Base-by-base conservation (phyloP, 35 echinoderm and acorn worm species). In the Holothuria glaberrima region DNA sequence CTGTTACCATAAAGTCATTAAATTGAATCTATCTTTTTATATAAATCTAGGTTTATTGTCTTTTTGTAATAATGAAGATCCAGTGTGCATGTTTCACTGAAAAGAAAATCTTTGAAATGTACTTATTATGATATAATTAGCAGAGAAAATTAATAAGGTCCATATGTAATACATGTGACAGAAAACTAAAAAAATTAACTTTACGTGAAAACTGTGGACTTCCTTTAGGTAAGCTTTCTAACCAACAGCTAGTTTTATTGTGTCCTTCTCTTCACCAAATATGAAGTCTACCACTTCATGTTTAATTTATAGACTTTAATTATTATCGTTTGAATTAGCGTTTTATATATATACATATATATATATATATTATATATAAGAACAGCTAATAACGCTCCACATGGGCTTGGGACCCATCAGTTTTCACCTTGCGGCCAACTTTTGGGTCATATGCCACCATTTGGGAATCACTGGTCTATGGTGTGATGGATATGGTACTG, bases 131-230 rank as follows among this genome's bases (percentile, higher is more conserved):
- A 65, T 65, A 65, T 65, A 65, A 65, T 65, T 65, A 65, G 17
- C 62, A 65, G 62, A 65, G 62, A 65, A 65, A 65, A 65, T 65
- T 65, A 65, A 65, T 1, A 16, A 65, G 62, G 21, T 65, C 62
- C 62, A 65, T 16, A 65, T 65, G 62, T 65, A 9, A 65, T 16
- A 65, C 62, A 65, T 28, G 13, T 65, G 62, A 65, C 62, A 9
- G 2, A 65, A 65, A 65, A 65, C 28, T 9, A 65, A 0, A 20
- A 65, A 65, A 65, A 65, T 20, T 24, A 65, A 21, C 2, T 65
- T 28, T 12, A 6, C 0, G 6, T 21, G 13, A 65, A 65, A 65
- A 21, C 6, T 21, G 21, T 21, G 21, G 28, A n/a, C 28, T 65
- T 65, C 62, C 0, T 65, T 20, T 16, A 65, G 17, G 62, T 65